A percentile compares a stretch with the other conserved stretches of the same genome.
Evolutionary conservation across 2,888 invertebrate species (phyloP).

Genomic region (Octonoba sinensis): DNA sequence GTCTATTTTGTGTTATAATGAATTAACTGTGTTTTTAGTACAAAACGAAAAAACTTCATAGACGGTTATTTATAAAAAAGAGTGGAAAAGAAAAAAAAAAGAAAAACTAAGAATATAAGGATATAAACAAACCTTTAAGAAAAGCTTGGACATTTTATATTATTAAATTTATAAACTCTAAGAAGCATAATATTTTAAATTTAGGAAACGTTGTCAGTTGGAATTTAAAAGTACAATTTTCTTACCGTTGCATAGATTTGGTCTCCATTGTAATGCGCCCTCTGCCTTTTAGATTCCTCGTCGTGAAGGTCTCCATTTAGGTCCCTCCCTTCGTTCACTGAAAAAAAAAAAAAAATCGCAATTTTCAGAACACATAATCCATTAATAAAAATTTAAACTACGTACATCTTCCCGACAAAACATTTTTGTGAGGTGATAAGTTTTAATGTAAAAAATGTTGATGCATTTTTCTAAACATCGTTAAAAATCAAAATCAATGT

Average conservation of each 20-base stretch:
- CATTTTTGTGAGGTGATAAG: no score
- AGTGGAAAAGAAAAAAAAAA: no score
- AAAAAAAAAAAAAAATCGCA: conserved; percentile 3
- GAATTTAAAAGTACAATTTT: background rate
- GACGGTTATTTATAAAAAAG: no score
- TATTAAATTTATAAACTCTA: background rate
- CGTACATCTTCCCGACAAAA: background rate
- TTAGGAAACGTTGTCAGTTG: background rate
- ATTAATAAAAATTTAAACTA: background rate
- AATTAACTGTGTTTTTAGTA: no score
- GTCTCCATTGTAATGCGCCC: conserved; percentile 89
- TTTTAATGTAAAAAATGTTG: no score
- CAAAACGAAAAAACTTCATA: no score
- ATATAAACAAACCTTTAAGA: no score
- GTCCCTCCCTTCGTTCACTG: conserved; percentile 58
- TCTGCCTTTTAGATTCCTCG: conserved; percentile 88
- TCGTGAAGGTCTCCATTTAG: conserved; percentile 72
- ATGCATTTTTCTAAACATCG: no score
- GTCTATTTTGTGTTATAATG: no score
- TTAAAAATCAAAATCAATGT: no score
- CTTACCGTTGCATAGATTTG: conserved; percentile 76
- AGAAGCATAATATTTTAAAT: background rate
- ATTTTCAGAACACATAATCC: background rate
- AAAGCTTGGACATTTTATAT: no score
- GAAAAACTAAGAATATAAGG: no score